Percentiles rank a stretch among this genome's conserved stretches.
Conservation (phyloP, 2,888 invertebrate genomes). For the Pterobdella sp. region DNA sequence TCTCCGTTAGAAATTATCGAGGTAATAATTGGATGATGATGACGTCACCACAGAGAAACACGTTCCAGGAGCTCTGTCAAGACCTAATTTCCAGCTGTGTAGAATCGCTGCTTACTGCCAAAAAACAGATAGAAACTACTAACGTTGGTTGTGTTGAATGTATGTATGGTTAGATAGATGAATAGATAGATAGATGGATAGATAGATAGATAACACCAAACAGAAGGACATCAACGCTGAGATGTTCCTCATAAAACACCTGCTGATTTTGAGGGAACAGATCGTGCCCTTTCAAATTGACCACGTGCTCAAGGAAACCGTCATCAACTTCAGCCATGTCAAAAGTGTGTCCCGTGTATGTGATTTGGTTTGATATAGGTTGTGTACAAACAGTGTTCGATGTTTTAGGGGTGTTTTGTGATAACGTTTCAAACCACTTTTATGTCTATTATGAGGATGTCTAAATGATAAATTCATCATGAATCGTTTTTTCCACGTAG, state of each 20-base stretch:
- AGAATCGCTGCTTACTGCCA: conserved; percentile 75
- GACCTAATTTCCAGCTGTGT: conserved; percentile 88
- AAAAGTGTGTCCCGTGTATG: conserved; percentile 57
- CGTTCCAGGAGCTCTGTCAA: conserved; percentile 92
- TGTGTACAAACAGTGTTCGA: not conserved
- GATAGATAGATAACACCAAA: not conserved
- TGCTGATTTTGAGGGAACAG: conserved; percentile 90
- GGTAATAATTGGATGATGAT: no score
- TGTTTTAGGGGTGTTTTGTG: not conserved
- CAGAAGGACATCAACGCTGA: conserved; percentile 68
- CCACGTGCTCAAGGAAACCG: conserved; percentile 71
- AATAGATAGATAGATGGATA: not conserved
- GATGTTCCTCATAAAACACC: conserved; percentile 93
- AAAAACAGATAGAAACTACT: conserved; percentile 66
- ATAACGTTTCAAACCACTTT: not conserved
- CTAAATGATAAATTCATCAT: no score
- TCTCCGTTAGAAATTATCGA: no score
- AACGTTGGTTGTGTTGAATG: conserved; percentile 54
- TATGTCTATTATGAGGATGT: conserved; percentile 6
- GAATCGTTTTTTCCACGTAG: conserved; percentile 37
- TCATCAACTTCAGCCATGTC: conserved; percentile 83
- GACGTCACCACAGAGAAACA: conserved; percentile 62
- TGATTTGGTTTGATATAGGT: not conserved
- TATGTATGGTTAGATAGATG: not conserved
- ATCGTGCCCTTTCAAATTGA: conserved; percentile 94